Base-by-base conservation (phyloP, 2,113 vertebrate genomes). In the Tenrec ecaudatus region DNA sequence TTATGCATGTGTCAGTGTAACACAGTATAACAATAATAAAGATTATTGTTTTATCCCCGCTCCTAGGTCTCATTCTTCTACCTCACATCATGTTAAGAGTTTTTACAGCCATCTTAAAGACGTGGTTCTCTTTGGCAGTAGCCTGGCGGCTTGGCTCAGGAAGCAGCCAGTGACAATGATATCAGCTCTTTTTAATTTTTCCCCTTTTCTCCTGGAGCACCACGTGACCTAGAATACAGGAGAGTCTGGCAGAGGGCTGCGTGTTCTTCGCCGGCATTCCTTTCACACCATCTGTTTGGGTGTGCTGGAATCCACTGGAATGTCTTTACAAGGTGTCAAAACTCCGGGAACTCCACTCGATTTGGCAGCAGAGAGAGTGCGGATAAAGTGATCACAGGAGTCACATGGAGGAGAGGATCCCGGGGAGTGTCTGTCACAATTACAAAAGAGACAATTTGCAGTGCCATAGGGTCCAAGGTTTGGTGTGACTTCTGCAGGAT, bases 281-380 rank as follows among this genome's bases (percentile, higher is more conserved):
- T 98, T 97, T 97, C 96, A 88, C 97, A 91, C 96, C 97, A 97
- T 95, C 97, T 97, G 97, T 91, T 95, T 96, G 94, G 43, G 83
- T 91, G 96, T 96, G 94, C 86, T 92, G 94, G 97, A 95, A 97
- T 97, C 96, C 96, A 95, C 95, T 96, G 97, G 97, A 98, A 97
- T 97, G 92, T 95, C 96, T 98, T 98, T 98, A 98, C 96, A 98
- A 98, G 97, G 97, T 97, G 97, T 98, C 97, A 97, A 96, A 97
- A 97, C 97, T 96, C 95, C 53, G 79, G 96, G 96, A 97, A 97
- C 95, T 96, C 96, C 79, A 84, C 95, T 97, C 75, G 62, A 36
- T 92, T 97, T 98, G 98, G 97, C 97, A 97, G 94, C 71, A 58
- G 68, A 93, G 81, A 94, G 85, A 93, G 89, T 94, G 96, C 94